phyloP scores from a whole-genome alignment of 30 jellyfish, hydroid and myxozoan genomes.

The Sanderia malayensis region DNA sequence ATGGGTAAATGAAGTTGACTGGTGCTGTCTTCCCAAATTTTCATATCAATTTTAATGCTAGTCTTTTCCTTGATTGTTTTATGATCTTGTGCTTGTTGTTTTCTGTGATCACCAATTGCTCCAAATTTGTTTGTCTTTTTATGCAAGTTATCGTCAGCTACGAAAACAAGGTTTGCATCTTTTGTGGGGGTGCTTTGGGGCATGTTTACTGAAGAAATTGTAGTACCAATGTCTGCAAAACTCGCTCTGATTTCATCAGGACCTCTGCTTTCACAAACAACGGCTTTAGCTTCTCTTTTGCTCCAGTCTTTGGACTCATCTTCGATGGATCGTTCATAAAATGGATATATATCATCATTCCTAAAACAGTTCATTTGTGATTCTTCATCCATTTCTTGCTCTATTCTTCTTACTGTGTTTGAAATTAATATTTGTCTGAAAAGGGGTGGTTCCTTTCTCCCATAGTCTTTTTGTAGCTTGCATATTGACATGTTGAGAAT shows the following conservation, averaged over 20 bases:
- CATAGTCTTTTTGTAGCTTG: slow-evolving; percentile 82
- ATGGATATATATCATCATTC: slow-evolving; percentile 39
- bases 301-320: slow-evolving; percentile 59
- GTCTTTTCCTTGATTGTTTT: slow-evolving; percentile 16
- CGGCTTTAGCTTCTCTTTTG: slow-evolving; percentile 41
- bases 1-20: slow-evolving; percentile 39
- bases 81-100: slow-evolving; percentile 17
- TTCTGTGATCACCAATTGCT: slow-evolving; percentile 91
- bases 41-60: slow-evolving; percentile 13
- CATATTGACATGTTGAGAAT: slow-evolving; percentile 91
- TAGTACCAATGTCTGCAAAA: slow-evolving; percentile 68
- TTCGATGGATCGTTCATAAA: slow-evolving; percentile 50
- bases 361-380: slow-evolving; percentile 44
- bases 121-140: slow-evolving; percentile 73
- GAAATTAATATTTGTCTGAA: slow-evolving; percentile 70
- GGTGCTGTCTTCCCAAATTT: slow-evolving; percentile 48
- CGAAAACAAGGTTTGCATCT: slow-evolving; percentile 1
- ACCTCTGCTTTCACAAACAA: slow-evolving; percentile 34
- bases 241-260: slow-evolving; percentile 68
- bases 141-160: slow-evolving; percentile 10
- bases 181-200: not conserved
- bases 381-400: slow-evolving; percentile 90
- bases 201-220: slow-evolving; percentile 31
- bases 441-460: slow-evolving; percentile 86
- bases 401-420: slow-evolving; percentile 83